phyloP scores from a whole-genome alignment of 2,113 vertebrate genomes.

The Conger conger region DNA sequence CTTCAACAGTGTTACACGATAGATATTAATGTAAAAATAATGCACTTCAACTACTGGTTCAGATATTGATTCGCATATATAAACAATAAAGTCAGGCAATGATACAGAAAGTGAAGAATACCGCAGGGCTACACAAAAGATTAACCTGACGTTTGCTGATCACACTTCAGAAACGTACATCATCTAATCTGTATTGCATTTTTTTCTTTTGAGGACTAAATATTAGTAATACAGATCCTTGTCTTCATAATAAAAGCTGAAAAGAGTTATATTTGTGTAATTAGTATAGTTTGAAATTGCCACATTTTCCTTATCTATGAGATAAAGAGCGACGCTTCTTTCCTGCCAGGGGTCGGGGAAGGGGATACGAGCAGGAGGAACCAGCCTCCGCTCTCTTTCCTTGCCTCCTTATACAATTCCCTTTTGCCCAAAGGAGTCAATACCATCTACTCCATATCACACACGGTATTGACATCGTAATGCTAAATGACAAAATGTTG shows the following conservation, averaged over 20 bases:
- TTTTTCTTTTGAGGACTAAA: constrained; percentile 45
- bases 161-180: constrained; percentile 30
- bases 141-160: neutral
- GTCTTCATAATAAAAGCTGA: constrained; percentile 51
- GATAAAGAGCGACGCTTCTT: constrained; percentile 32
- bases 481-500: constrained; percentile 71
- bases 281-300: constrained; percentile 50
- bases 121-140: constrained; percentile 6
- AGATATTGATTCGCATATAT: constrained; percentile 37
- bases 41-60: constrained; percentile 38
- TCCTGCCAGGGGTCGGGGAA: constrained; percentile 46
- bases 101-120: constrained; percentile 8
- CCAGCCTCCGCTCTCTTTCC: constrained; percentile 72
- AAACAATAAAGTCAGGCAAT: constrained; percentile 17
- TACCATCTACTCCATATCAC: constrained; percentile 69
- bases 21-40: constrained; percentile 36
- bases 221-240: constrained; percentile 52
- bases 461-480: constrained; percentile 66
- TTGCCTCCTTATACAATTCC: constrained; percentile 63
- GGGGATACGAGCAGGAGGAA: constrained; percentile 68
- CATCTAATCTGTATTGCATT: constrained; percentile 36
- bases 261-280: constrained; percentile 45
- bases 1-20: constrained; percentile 17
- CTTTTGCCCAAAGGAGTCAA: constrained; percentile 61
- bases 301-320: constrained; percentile 44